phyloP scores from a whole-genome alignment of 2,797 vertebrate species.

The Lates japonicus region DNA sequence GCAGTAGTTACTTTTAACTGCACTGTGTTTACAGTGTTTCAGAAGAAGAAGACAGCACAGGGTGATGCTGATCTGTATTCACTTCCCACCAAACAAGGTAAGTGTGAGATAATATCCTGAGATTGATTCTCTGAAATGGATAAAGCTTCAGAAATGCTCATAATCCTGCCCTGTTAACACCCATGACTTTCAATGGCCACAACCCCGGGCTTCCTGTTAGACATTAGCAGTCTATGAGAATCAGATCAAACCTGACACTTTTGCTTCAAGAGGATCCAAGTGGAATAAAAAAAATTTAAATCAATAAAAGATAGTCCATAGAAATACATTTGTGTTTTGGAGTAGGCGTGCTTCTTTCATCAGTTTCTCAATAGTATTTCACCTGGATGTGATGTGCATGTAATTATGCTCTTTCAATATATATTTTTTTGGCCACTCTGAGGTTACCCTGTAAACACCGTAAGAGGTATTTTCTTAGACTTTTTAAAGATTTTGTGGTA shows the following conservation, averaged over 20 bases:
- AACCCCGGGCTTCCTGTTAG: neutral
- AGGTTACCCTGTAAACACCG: neutral
- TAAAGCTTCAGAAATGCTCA: neutral
- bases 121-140: neutral
- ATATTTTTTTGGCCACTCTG: too few relatives aligned
- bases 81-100: constrained; percentile 80
- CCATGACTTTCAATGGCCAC: neutral
- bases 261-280: neutral
- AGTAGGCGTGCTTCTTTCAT: neutral
- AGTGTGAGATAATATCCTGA: constrained; percentile 20
- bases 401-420: neutral
- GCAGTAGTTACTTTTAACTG: too few relatives aligned
- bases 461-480: too few relatives aligned
- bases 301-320: neutral
- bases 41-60: constrained; percentile 80
- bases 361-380: neutral
- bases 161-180: neutral
- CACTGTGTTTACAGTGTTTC: constrained; percentile 79
- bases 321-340: neutral
- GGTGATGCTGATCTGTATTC: constrained; percentile 75
- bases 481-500: too few relatives aligned
- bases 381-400: neutral
- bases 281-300: too few relatives aligned
- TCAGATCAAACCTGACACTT: neutral
- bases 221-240: neutral